A percentile compares a stretch with the other conserved stretches of the same genome.
These are phyloP conservation scores for Sinelater perroti DNA, from an alignment of 2,888 invertebrate species.

Conservation along the genomic window DNA sequence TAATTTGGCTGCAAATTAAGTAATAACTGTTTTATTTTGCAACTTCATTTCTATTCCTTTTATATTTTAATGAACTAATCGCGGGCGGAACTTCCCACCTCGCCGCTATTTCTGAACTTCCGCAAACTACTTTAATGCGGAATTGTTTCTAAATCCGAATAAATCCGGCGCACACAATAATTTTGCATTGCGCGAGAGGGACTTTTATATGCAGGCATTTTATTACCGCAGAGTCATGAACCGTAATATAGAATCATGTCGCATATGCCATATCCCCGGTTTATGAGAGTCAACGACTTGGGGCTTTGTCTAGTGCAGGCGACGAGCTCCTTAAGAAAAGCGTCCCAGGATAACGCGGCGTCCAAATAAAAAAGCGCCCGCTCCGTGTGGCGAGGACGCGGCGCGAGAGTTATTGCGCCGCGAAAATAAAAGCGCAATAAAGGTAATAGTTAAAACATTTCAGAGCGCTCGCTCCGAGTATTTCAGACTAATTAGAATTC, in stretches of 20 bases:
- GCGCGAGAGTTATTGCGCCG: constrained; percentile 19
- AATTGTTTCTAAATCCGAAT: constrained; percentile 9
- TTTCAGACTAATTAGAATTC: constrained; percentile 36
- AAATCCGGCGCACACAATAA: neutral
- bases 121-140: too few species aligned
- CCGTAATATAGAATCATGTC: constrained; percentile 44
- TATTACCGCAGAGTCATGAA: constrained; percentile 44
- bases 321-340: constrained; percentile 4
- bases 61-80: neutral
- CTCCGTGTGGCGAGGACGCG: constrained; percentile 19
- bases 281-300: constrained; percentile 22
- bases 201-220: constrained; percentile 37
- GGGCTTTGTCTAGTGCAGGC: constrained; percentile 9
- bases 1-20: constrained; percentile 35
- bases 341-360: constrained; percentile 6
- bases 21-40: constrained; percentile 27
- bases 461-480: constrained; percentile 16
- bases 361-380: too few species aligned
- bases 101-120: too few species aligned
- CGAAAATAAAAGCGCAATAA: constrained; percentile 28
- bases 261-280: constrained; percentile 43
- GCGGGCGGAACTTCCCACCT: constrained; percentile 1
- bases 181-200: constrained; percentile 3
- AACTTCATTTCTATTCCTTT: constrained; percentile 3
- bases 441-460: constrained; percentile 30